Base-by-base conservation (phyloP, 1,140 invertebrate species). In the Drosophila virilis region DNA sequence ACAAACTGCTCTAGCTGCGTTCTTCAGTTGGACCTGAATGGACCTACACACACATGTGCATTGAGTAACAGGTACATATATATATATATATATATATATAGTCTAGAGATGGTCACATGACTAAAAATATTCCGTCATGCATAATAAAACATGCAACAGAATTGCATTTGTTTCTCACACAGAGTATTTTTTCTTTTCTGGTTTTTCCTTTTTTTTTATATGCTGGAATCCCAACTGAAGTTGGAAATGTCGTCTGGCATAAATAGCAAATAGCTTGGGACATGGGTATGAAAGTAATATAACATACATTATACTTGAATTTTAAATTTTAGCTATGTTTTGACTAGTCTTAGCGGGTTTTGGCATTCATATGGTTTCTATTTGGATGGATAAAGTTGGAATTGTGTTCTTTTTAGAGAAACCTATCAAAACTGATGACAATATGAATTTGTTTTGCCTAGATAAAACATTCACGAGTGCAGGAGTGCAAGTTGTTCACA, bases 71-170 rank as follows among this genome's bases (percentile, higher is more conserved):
- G 45, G 48, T 46, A 51, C 9, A 22, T 22, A 33, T 40, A 22
- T 9, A 15, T 61, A n/a, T 22, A 33, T 40, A 22, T 17, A 17
- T 17, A 17, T 22, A 33, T 40, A 22, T 9, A 15, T 62, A 45
- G 70, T 32, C 54, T 73, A 73, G 70, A 73, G 70, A 68, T 73
- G 70, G 65, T 68, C 65, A 68, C 55, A 46, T 52, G 35, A 61
- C 71, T 74, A 55, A 54, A 59, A 74, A 74, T 68, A 69, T 74
- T 69, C 57, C 38, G 50, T 74, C 50, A 74, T 68, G 71, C 71
- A 74, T 74, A 74, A 69, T 74, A 69, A 74, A 73, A 68, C 9
- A 28, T 60, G 55, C 46, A 45, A 68, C 38, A 38, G 40, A 69
- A 68, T 74, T 74, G 48, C 55, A 74, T 74, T 68, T 45, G 15